phyloP scores from a whole-genome alignment of 30 jellyfish, hydroid and myxozoan species.

The Pseudorhiza aurosa region DNA sequence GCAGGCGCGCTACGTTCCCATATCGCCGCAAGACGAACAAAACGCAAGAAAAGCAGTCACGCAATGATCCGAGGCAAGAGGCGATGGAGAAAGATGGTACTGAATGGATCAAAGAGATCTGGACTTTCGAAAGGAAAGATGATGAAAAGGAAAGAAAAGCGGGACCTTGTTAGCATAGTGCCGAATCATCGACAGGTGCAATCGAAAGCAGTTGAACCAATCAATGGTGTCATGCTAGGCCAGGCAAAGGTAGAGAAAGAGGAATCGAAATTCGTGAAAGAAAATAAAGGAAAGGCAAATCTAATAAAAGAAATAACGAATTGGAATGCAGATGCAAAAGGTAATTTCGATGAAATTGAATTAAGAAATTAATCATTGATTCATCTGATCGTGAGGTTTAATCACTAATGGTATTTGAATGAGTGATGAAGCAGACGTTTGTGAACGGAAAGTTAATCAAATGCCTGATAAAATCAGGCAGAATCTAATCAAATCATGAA shows the following conservation, averaged over 20 bases:
- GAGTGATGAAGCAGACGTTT: no score
- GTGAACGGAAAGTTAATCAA: no score
- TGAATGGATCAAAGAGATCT: background rate
- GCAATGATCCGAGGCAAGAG: background rate
- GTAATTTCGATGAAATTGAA: background rate
- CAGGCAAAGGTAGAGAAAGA: constrained; percentile 7
- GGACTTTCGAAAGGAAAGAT: background rate
- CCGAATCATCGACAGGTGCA: constrained; percentile 15
- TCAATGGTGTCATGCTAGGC: constrained; percentile 11
- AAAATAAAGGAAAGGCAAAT: background rate
- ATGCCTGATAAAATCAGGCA: no score
- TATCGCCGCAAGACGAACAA: constrained; percentile 21
- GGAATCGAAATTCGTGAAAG: background rate
- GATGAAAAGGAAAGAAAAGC: constrained; percentile 1
- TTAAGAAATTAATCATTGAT: no score
- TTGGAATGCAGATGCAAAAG: background rate
- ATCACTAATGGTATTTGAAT: no score
- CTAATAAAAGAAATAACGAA: background rate
- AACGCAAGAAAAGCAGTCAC: background rate
- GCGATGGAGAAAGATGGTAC: background rate
- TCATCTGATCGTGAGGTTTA: no score
- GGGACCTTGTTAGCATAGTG: constrained; percentile 37
- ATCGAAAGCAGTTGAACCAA: constrained; percentile 5
- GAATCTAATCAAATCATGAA: no score
- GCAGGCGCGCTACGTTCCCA: background rate